These are phyloP conservation scores for Atethmia centrago DNA, from an alignment of 2,888 invertebrate genomes.

Conservation along the genomic window DNA sequence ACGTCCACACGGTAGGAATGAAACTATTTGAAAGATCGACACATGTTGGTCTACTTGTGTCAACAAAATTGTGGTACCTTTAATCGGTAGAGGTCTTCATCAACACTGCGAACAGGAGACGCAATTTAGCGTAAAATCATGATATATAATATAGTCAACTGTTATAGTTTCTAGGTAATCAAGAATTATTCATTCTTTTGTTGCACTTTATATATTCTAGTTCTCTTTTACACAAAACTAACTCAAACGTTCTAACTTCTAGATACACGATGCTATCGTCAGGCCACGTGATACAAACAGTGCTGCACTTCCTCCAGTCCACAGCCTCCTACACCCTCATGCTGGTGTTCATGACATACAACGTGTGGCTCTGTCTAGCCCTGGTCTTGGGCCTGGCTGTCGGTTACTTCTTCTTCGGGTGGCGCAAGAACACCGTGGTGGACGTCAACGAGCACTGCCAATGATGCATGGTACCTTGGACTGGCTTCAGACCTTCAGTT, in stretches of 20 bases:
- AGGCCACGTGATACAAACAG: constrained; percentile 95
- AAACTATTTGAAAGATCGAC: no score
- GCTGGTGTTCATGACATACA: constrained; percentile 99
- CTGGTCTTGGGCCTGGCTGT: constrained; percentile 96
- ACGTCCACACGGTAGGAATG: no score
- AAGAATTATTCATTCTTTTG: background rate
- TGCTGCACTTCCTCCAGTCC: constrained; percentile 96
- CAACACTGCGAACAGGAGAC: background rate
- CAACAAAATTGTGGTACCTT: background rate
- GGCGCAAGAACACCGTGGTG: constrained; percentile 97
- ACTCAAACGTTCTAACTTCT: constrained; percentile 73
- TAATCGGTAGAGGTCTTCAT: background rate
- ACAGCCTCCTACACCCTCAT: constrained; percentile 97
- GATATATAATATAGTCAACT: background rate
- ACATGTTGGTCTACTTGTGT: background rate
- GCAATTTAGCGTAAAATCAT: background rate
- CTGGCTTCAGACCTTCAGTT: constrained; percentile 35
- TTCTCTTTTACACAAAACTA: background rate
- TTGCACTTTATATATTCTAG: background rate
- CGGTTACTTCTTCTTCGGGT: constrained; percentile 98
- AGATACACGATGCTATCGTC: constrained; percentile 95
- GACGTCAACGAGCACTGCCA: constrained; percentile 98
- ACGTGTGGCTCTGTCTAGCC: constrained; percentile 97
- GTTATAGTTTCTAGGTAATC: background rate
- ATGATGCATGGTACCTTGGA: constrained; percentile 82